A percentile compares a stretch with the other conserved stretches of the same genome.
Evolutionary conservation across 2,888 invertebrate genomes (phyloP).

Genomic region (Archaeoteleia sp.): DNA sequence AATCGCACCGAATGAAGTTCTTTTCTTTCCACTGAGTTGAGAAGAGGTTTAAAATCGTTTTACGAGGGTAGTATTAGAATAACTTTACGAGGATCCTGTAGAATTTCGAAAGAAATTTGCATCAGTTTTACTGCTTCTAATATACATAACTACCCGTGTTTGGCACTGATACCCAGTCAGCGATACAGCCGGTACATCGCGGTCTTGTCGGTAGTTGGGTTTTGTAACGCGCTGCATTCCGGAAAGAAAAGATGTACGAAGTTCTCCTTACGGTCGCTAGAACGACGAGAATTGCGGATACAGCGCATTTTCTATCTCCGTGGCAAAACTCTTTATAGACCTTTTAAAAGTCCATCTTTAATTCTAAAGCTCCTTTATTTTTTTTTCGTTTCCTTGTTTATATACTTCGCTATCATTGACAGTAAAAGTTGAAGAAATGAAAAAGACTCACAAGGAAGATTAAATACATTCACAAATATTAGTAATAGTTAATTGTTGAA

Average conservation of each 20-base stretch:
- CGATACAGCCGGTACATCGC: constrained; percentile 40
- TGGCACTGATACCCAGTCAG: constrained; percentile 67
- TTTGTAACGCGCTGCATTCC: constrained; percentile 50
- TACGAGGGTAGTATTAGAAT: constrained; percentile 71
- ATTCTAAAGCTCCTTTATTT: constrained; percentile 25
- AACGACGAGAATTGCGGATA: constrained; percentile 57
- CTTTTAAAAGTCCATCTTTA: constrained; percentile 47
- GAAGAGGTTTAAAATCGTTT: constrained; percentile 69
- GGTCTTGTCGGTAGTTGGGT: constrained; percentile 45
- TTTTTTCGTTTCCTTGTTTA: constrained; percentile 5
- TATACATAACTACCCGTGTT: constrained; percentile 72
- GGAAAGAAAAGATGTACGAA: constrained; percentile 58
- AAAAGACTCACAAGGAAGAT: not conserved
- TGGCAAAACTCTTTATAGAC: constrained; percentile 51
- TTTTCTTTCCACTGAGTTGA: constrained; percentile 44
- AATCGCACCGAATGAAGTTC: constrained; percentile 51
- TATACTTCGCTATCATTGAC: constrained; percentile 3
- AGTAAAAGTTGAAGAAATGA: not conserved
- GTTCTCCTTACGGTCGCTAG: constrained; percentile 50
- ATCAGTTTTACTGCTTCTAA: constrained; percentile 70
- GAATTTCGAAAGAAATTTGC: constrained; percentile 73
- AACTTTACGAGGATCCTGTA: constrained; percentile 65
- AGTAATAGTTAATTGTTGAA: no score
- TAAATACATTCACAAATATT: constrained; percentile 29
- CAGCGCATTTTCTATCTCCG: constrained; percentile 55